These are phyloP conservation scores for Oreochromis aureus DNA, from an alignment of 2,113 vertebrate species.

Conservation along the genomic window DNA sequence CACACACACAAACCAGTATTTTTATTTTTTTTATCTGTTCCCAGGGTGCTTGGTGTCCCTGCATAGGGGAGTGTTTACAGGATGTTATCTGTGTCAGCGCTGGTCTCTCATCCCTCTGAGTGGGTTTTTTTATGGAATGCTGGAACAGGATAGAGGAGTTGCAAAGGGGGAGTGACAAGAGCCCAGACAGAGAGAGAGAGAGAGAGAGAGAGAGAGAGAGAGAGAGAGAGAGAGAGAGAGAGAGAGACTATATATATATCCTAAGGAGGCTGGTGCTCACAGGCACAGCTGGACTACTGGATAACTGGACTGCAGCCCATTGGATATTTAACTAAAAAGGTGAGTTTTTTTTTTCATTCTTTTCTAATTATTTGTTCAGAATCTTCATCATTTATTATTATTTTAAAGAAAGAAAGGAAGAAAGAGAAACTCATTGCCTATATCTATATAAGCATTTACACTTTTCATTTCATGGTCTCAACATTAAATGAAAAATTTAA, in stretches of 20 bases:
- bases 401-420: neutral
- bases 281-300: conserved; percentile 66
- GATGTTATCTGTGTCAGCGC: conserved; percentile 69
- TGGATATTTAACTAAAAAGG: conserved; percentile 58
- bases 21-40: conserved; percentile 1
- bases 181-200: neutral
- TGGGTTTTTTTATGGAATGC: conserved; percentile 72
- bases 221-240: conserved; percentile 10
- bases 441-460: neutral
- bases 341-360: conserved; percentile 44
- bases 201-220: conserved; percentile 19
- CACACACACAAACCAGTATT: neutral
- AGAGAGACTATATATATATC: conserved; percentile 63
- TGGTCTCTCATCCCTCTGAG: conserved; percentile 61
- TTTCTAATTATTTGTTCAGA: neutral
- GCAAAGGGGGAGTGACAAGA: conserved; percentile 73
- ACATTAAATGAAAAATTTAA: neutral
- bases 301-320: conserved; percentile 51
- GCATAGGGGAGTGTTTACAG: conserved; percentile 66
- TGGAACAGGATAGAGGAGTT: conserved; percentile 68
- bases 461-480: fast-evolving
- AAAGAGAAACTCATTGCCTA: neutral
- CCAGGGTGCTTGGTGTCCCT: conserved; percentile 46
- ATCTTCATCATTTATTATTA: neutral
- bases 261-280: conserved; percentile 63